Percentiles rank a stretch among this genome's conserved stretches.
phyloP scores from a whole-genome alignment of 2,888 invertebrate genomes.

The Brassicogethes aeneus region DNA sequence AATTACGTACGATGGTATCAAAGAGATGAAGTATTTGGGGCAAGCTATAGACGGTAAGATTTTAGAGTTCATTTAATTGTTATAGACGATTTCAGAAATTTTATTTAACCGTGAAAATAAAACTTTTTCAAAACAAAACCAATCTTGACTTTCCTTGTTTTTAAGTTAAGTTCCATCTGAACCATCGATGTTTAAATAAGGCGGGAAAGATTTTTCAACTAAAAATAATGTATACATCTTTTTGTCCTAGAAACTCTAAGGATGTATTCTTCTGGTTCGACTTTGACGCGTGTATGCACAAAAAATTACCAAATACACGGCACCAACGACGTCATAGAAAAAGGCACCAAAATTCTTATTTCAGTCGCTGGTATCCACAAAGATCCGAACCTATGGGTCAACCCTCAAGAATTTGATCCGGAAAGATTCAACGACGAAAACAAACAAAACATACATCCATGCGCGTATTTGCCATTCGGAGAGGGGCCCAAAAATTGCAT shows the following conservation, averaged over 20 bases:
- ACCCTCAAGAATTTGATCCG: slow-evolving; percentile 37
- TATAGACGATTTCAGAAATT: too few species aligned
- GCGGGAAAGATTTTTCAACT: too few species aligned
- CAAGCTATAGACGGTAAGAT: slow-evolving; percentile 24
- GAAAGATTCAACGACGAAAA: slow-evolving; percentile 34
- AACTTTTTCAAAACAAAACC: slow-evolving; percentile 23
- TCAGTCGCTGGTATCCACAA: slow-evolving; percentile 31
- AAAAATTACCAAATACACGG: slow-evolving; percentile 22
- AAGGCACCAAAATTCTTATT: slow-evolving; percentile 29
- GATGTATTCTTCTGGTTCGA: slow-evolving; percentile 31
- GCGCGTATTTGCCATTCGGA: slow-evolving; percentile 29
- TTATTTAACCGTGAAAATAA: slow-evolving; percentile 13
- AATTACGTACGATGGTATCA: slow-evolving; percentile 38
- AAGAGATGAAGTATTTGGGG: slow-evolving; percentile 42
- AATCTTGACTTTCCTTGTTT: too few species aligned
- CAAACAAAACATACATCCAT: slow-evolving; percentile 23
- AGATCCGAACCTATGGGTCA: slow-evolving; percentile 32
- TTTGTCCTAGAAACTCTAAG: too few species aligned
- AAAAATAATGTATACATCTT: too few species aligned
- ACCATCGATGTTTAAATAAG: too few species aligned
- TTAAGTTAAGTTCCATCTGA: too few species aligned
- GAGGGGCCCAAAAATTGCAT: slow-evolving; percentile 31
- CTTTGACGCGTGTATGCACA: slow-evolving; percentile 22
- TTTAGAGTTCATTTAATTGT: too few species aligned
- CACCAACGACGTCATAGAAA: slow-evolving; percentile 20